Evolutionary conservation across 1,140 invertebrate genomes (phyloP).

Genomic region (Eueides isabella): DNA sequence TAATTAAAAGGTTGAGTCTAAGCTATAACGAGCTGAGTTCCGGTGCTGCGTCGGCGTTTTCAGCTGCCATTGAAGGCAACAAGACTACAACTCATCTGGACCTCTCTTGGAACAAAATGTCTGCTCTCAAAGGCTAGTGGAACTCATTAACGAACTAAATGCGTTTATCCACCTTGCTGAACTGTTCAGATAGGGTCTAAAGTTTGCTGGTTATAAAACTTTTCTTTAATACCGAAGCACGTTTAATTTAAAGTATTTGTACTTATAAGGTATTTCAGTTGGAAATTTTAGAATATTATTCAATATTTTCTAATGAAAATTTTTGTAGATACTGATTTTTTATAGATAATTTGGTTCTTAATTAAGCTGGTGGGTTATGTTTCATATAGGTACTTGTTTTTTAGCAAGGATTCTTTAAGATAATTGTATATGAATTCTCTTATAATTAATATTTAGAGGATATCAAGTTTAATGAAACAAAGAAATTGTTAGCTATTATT

Average conservation of each 20-base stretch:
- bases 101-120: constrained; percentile 79
- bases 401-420: neutral
- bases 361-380: neutral
- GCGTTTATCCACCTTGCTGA: constrained; percentile 29
- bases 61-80: constrained; percentile 51
- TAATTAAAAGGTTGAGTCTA: constrained; percentile 61
- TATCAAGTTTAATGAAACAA: neutral
- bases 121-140: constrained; percentile 41
- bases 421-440: neutral
- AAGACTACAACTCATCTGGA: constrained; percentile 64
- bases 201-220: constrained; percentile 30
- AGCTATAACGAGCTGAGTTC: constrained; percentile 68
- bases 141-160: constrained; percentile 36
- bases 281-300: neutral
- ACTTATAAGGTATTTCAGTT: neutral
- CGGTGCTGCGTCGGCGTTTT: constrained; percentile 47
- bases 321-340: neutral
- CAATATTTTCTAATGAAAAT: neutral
- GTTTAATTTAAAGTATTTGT: constrained; percentile 27
- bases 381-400: neutral
- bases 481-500: neutral
- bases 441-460: neutral
- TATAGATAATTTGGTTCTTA: neutral
- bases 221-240: constrained; percentile 8
- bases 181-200: constrained; percentile 22